Percentiles rank a stretch among this genome's conserved stretches.
These are phyloP conservation scores for Rhizomys pruinosus DNA, from an alignment of 2,113 vertebrate species.

Conservation along the genomic window DNA sequence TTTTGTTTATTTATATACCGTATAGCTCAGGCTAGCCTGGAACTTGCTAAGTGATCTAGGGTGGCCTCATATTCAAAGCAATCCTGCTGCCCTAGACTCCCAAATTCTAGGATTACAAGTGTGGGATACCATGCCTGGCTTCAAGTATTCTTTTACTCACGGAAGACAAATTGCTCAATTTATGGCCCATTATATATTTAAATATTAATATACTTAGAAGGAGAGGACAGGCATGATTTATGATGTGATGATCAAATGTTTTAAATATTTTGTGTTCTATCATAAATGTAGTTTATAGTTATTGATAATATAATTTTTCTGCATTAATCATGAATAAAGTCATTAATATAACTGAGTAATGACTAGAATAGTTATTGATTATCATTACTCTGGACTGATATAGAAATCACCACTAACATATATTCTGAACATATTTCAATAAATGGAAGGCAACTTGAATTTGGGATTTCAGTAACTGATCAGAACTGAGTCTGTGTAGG, in stretches of 20 bases:
- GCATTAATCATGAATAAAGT: conserved; percentile 36
- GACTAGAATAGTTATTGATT: conserved; percentile 42
- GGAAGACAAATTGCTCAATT: conserved; percentile 41
- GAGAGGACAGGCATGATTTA: conserved; percentile 49
- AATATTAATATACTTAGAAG: conserved; percentile 35
- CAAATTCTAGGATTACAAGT: neutral
- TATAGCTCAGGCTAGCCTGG: neutral
- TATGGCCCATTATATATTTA: conserved; percentile 33
- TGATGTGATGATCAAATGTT: conserved; percentile 29
- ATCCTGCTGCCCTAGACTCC: neutral
- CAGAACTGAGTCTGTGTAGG: neutral
- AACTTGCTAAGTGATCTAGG: neutral
- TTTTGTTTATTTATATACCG: neutral
- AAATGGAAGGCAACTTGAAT: neutral
- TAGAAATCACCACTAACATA: conserved; percentile 3
- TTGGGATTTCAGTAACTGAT: neutral
- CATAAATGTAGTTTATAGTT: conserved; percentile 30
- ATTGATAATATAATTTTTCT: neutral
- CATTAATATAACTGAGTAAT: conserved; percentile 1
- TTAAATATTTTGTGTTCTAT: conserved; percentile 45
- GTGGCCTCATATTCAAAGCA: neutral
- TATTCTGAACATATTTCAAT: conserved; percentile 40
- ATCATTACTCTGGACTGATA: neutral
- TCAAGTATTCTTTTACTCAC: conserved; percentile 29
- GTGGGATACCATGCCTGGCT: neutral